Conservation (phyloP, 2,797 vertebrate genomes). For the Cygnus olor region DNA sequence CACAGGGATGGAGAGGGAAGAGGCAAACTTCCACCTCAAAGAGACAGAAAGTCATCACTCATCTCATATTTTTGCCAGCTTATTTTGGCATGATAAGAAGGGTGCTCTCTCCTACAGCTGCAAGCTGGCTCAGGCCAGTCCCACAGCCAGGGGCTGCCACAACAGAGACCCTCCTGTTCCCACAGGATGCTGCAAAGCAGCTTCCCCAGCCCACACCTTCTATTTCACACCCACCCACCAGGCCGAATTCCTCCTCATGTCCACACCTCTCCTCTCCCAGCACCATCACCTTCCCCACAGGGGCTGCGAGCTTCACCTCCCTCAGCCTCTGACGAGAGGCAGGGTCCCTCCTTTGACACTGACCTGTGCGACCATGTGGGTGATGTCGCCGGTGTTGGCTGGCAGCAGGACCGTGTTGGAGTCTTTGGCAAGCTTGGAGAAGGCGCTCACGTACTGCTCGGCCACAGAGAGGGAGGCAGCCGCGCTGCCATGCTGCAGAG, state of each 20-base stretch:
- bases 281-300: not conserved
- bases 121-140: not conserved
- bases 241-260: not conserved
- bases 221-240: not conserved
- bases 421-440: slow-evolving; percentile 94
- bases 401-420: slow-evolving; percentile 94
- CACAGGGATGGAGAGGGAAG: not conserved
- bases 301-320: not conserved
- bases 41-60: not conserved
- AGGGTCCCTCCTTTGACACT: not conserved
- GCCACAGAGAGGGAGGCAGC: slow-evolving; percentile 92
- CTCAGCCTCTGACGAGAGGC: accelerated
- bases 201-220: not conserved
- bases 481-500: slow-evolving; percentile 86
- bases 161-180: too few relatives aligned
- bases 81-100: not conserved
- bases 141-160: too few relatives aligned
- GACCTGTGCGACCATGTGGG: slow-evolving; percentile 94
- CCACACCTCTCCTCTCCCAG: too few relatives aligned
- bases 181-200: not conserved
- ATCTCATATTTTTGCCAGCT: not conserved
- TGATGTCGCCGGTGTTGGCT: slow-evolving; percentile 87
- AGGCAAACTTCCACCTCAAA: not conserved
- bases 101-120: not conserved
- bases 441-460: slow-evolving; percentile 92